A percentile compares a stretch with the other conserved stretches of the same genome.
These are phyloP conservation scores for Sebastes nivosus DNA, from an alignment of 2,797 vertebrate genomes.

Conservation along the genomic window DNA sequence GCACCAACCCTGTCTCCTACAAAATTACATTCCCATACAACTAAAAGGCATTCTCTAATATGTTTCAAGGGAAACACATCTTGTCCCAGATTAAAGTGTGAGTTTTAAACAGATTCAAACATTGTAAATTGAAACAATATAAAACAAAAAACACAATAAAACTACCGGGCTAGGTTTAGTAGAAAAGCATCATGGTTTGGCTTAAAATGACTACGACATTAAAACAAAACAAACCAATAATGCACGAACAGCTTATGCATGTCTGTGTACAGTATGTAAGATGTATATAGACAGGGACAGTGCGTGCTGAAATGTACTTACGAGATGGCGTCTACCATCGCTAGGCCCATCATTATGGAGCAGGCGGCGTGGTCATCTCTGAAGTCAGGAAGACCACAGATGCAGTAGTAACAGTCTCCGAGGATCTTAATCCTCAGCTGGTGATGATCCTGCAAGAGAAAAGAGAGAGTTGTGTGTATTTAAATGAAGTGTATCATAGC, in stretches of 20 bases:
- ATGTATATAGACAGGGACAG: not conserved
- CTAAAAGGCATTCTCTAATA: too few relatives aligned
- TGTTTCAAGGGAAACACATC: too few relatives aligned
- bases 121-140: too few relatives aligned
- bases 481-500: not conserved
- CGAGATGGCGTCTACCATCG: constrained; percentile 97
- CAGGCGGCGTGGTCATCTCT: constrained; percentile 93
- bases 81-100: too few relatives aligned
- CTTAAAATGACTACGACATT: too few relatives aligned
- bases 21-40: too few relatives aligned
- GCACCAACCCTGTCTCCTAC: not conserved
- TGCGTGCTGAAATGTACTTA: constrained; percentile 73
- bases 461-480: not conserved
- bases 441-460: constrained; percentile 85
- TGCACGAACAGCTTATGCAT: not conserved
- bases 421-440: constrained; percentile 96
- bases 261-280: not conserved
- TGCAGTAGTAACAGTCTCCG: constrained; percentile 97
- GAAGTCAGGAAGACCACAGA: constrained; percentile 94
- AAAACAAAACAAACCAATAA: too few relatives aligned
- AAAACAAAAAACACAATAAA: too few relatives aligned
- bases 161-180: too few relatives aligned
- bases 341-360: constrained; percentile 94
- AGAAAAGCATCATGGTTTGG: too few relatives aligned
- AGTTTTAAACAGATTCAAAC: too few relatives aligned